Base-by-base conservation (phyloP, 2,797 vertebrate genomes). In the Propithecus deckenii region DNA sequence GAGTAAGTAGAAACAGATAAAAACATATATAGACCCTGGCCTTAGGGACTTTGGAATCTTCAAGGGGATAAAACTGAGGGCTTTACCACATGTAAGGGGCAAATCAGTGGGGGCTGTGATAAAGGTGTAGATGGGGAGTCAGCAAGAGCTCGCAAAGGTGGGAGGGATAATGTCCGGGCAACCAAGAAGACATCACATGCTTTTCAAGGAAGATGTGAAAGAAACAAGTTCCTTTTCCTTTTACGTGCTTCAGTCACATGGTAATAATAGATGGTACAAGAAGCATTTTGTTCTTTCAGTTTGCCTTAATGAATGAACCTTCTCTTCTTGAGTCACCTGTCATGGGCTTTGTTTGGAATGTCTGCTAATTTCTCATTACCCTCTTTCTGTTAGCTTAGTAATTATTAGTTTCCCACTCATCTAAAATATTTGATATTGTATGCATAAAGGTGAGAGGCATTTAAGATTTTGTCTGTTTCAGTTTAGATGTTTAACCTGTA, bases 381-480 rank as follows among this genome's bases (percentile, higher is more conserved):
- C 22, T 86, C 28, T 86, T 89, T 86, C 72, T 93, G 20, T 78
- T 90, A 88, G 46, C 72, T 92, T 75, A 86, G 43, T 67, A 35
- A 48, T 69, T 67, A 61, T 76, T 94, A 23, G 59, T 92, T 92
- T 69, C 30, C 74, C 71, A n/a, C 23, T 86, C 38, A 30, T 63
- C 59, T 63, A 79, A 91, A 69, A 30, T 71, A 30, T 1, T 76
- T 57, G 74, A 12, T 93, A 18, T 35, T 55, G 35, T 72, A 2
- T 69, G 48, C 65, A 32, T 91, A 72, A 96, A 75, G 35, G 48
- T 76, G 52, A 96, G 52, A 79, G 71, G 55, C 75, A 91, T 74
- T 83, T 95, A 88, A 88, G 67, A 65, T 41, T 91, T 95, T 89
- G 4, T 76, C 75, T 72, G 0, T 89, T 96, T 89, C 69, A 50